Conservation (phyloP, 1,140 invertebrate genomes). For the Drosophila saltans region DNA sequence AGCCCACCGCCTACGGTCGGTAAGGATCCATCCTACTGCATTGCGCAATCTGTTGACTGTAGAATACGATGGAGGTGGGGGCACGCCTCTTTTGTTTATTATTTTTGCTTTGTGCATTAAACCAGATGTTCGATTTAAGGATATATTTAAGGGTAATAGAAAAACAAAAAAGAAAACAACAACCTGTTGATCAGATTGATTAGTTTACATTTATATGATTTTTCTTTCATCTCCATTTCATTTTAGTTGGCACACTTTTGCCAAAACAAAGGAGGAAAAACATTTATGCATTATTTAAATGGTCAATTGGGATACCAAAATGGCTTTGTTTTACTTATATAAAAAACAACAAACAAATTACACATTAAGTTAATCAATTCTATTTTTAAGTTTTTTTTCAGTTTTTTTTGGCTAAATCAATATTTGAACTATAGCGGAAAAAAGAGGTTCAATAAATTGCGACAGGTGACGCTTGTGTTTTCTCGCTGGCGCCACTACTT, state of each 20-base stretch:
- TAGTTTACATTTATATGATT: background rate
- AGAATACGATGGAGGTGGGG: background rate
- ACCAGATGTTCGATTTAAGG: background rate
- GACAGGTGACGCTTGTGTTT: no score
- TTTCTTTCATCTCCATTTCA: background rate
- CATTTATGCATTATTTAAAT: background rate
- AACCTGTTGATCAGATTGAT: slow-evolving; percentile 4
- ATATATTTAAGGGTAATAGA: no score
- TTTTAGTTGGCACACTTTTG: background rate
- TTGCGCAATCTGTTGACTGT: slow-evolving; percentile 10
- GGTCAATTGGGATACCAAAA: no score
- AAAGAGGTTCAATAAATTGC: no score
- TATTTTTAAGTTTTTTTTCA: no score
- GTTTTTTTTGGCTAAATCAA: no score
- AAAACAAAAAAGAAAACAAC: background rate
- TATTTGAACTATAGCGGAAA: no score
- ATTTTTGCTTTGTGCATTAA: background rate
- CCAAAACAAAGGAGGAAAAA: background rate
- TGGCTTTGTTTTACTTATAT: no score
- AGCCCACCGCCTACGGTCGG: background rate
- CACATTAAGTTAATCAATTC: no score
- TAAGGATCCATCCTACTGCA: no score
- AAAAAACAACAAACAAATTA: no score
- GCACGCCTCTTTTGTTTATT: background rate
- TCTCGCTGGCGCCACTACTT: no score